Base-by-base conservation (phyloP, 2,888 invertebrate species). In the Limenitis camilla region DNA sequence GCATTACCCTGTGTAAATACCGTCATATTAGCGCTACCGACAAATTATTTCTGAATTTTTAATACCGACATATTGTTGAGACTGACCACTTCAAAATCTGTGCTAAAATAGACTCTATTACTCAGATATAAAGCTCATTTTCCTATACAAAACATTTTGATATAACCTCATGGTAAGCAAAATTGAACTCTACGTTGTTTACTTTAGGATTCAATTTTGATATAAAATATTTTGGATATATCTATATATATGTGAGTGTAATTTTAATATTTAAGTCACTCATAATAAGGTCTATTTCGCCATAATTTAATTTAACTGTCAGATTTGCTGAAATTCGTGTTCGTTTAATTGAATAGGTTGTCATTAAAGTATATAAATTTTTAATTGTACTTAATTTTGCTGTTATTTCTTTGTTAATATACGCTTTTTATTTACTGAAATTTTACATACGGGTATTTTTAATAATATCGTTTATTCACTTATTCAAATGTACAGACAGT, bases 1-100 rank as follows among this genome's bases (percentile, higher is more conserved):
- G 51, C 49, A 61, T 57, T 55, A 57, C 49, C 39, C 50, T 56
- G 58, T 60, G 58, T 61, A 66, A 61, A 63, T 56, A 58, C 48
- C 53, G 45, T 55, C 57, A 61, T 54, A 65, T 67, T 63, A 67
- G 58, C 63, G 55, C 55, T 52, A 62, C 55, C 53, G 56, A 60
- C 59, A 64, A 69, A 69, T 69, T 68, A 69, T 68, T 68, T 67
- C 63, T 69, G 66, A 70, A 71, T 71, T 67, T 66, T 71, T 68
- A 65, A 69, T 67, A 58, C 41, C 56, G 52, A 58, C 59, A 61
- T 55, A 62, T 61, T 64, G 61, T 63, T 58, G 59, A 49, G 47
- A 56, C 58, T 59, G 53, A 55, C 40, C 46, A 11, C 8, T 3
- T 10, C 9, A n/a, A 5, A 33, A 33, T 47, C 52, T 43, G 36